A percentile compares a stretch with the other conserved stretches of the same genome.
Conservation (phyloP, 2,113 vertebrate genomes). For the Lepus timidus region DNA sequence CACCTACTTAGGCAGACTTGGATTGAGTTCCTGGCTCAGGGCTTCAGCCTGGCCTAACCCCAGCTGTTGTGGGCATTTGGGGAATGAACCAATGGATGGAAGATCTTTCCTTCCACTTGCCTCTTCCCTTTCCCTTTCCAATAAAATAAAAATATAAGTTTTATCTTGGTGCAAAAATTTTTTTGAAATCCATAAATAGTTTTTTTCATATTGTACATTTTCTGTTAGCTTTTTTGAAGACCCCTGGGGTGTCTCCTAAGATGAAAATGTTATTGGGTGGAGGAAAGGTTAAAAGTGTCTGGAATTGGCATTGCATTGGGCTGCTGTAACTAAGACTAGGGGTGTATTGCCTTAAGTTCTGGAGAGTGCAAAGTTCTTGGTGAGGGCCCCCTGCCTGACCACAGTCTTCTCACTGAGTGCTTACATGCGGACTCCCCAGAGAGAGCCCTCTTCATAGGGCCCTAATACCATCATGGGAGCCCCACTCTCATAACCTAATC, state of each 20-base stretch:
- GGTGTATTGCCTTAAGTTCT: neutral
- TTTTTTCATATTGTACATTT: too few species aligned
- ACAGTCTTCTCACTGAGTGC: neutral
- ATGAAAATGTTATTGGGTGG: neutral
- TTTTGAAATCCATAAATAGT: too few species aligned
- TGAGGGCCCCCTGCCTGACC: neutral
- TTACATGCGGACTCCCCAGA: neutral
- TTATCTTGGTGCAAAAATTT: too few species aligned
- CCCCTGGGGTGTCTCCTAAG: neutral
- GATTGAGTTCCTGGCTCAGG: too few species aligned
- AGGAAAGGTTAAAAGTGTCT: constrained; percentile 47
- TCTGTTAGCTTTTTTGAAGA: too few species aligned
- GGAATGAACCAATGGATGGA: too few species aligned
- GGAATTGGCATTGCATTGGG: neutral
- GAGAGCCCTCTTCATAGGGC: neutral
- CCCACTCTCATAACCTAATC: neutral
- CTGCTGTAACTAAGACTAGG: neutral
- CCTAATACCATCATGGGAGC: neutral
- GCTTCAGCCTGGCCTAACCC: too few species aligned
- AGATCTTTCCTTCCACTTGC: too few species aligned
- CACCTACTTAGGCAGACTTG: too few species aligned
- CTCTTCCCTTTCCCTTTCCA: too few species aligned
- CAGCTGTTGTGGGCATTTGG: too few species aligned
- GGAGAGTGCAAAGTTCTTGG: neutral
- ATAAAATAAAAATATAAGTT: too few species aligned